phyloP scores from a whole-genome alignment of 2,888 invertebrate species.

The Hypsopygia costalis region DNA sequence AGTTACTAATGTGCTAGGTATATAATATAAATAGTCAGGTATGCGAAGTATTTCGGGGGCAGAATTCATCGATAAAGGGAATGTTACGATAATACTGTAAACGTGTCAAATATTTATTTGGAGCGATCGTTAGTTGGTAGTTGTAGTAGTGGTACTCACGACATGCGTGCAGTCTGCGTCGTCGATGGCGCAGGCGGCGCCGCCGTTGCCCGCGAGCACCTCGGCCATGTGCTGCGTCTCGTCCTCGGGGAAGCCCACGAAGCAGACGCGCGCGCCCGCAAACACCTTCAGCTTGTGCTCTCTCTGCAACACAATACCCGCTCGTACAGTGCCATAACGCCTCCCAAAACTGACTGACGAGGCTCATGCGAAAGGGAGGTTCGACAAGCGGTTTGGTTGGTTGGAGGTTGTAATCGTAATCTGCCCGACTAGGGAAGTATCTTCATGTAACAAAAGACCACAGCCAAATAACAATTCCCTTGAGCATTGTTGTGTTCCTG shows the following conservation, averaged over 20 bases:
- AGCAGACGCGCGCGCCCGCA: conserved; percentile 91
- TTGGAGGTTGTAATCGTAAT: too few species aligned
- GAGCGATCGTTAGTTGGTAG: too few species aligned
- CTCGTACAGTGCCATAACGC: too few species aligned
- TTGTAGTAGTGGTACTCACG: conserved; percentile 86
- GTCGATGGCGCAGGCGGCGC: conserved; percentile 87
- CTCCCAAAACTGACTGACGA: too few species aligned
- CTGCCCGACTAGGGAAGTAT: too few species aligned
- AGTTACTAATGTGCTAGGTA: conserved; percentile 49
- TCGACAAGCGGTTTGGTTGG: too few species aligned
- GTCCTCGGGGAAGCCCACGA: conserved; percentile 93
- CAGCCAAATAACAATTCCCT: too few species aligned
- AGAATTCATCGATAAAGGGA: background rate
- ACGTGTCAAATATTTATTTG: too few species aligned
- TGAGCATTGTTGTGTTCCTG: too few species aligned
- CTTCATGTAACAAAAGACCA: too few species aligned
- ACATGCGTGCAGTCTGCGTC: conserved; percentile 95
- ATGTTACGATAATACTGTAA: too few species aligned
- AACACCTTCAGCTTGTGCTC: conserved; percentile 92
- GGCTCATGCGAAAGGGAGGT: too few species aligned
- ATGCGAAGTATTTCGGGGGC: conserved; percentile 40
- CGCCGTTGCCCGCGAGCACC: conserved; percentile 92
- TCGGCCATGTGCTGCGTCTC: conserved; percentile 96
- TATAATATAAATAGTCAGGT: conserved; percentile 51
- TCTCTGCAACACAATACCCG: conserved; percentile 60